phyloP scores from a whole-genome alignment of 2,888 invertebrate genomes.

The Drosophila kuntzei region DNA sequence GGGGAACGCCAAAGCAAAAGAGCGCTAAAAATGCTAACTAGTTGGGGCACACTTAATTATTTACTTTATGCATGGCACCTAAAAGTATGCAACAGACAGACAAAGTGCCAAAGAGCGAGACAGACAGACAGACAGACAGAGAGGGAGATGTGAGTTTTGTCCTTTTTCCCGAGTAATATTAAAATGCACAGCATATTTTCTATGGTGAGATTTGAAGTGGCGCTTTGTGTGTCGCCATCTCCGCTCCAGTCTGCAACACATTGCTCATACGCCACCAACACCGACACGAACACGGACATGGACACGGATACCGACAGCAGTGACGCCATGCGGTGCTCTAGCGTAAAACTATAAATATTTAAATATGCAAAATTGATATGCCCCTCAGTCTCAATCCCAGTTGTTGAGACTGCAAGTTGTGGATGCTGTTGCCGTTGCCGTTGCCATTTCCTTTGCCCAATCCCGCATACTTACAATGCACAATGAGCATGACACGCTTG shows the following conservation, averaged over 20 bases:
- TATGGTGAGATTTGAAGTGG: constrained; percentile 70
- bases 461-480: constrained; percentile 90
- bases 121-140: background rate
- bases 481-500: constrained; percentile 92
- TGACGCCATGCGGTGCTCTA: constrained; percentile 66
- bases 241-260: constrained; percentile 40
- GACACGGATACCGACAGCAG: constrained; percentile 12
- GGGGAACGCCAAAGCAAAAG: constrained; percentile 35
- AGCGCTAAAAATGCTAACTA: constrained; percentile 63
- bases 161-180: constrained; percentile 52
- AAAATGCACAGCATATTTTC: constrained; percentile 77
- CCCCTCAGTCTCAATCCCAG: constrained; percentile 18
- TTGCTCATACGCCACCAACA: constrained; percentile 59
- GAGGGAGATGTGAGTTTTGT: constrained; percentile 1
- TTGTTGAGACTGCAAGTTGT: constrained; percentile 5
- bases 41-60: constrained; percentile 75
- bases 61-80: constrained; percentile 78
- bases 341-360: constrained; percentile 76
- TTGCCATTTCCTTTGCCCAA: background rate
- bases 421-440: background rate
- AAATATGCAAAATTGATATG: constrained; percentile 77
- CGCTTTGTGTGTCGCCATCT: constrained; percentile 54
- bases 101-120: constrained; percentile 30
- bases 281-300: constrained; percentile 1
- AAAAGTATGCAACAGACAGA: constrained; percentile 66